Evolutionary conservation across 2,888 invertebrate genomes (phyloP).

Genomic region (Neocrepidodera transversa): DNA sequence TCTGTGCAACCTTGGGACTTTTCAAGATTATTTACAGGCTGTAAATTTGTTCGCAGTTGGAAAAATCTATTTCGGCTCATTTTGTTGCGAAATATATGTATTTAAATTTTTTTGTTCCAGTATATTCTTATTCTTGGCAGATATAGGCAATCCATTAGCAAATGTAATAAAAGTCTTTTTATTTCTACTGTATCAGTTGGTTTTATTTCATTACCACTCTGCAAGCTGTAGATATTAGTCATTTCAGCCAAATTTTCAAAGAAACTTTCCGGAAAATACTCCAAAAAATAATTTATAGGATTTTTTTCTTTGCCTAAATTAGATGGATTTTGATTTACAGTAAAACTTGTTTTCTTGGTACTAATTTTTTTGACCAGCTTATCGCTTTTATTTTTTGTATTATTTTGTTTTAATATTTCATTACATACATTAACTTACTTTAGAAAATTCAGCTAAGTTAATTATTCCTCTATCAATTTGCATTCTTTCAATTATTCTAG

Average conservation of each 20-base stretch:
- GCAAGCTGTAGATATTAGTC: slow-evolving; percentile 5
- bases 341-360: slow-evolving; percentile 3
- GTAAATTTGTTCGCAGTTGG: no score
- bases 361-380: not conserved
- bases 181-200: slow-evolving; percentile 13
- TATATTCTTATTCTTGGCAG: not conserved
- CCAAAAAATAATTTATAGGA: slow-evolving; percentile 4
- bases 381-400: not conserved
- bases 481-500: slow-evolving; percentile 1
- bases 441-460: not conserved
- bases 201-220: slow-evolving; percentile 9
- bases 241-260: slow-evolving; percentile 10
- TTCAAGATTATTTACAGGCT: not conserved
- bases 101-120: no score
- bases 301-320: slow-evolving; percentile 6
- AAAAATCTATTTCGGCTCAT: no score
- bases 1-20: not conserved
- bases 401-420: not conserved
- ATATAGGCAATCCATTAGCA: slow-evolving; percentile 2
- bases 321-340: slow-evolving; percentile 13
- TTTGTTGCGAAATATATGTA: no score
- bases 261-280: slow-evolving; percentile 1
- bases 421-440: not conserved
- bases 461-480: not conserved
- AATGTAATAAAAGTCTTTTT: slow-evolving; percentile 4